Percentiles rank a stretch among this genome's conserved stretches.
Conservation (phyloP, 2,888 invertebrate species). For the Campaea margaritaria region DNA sequence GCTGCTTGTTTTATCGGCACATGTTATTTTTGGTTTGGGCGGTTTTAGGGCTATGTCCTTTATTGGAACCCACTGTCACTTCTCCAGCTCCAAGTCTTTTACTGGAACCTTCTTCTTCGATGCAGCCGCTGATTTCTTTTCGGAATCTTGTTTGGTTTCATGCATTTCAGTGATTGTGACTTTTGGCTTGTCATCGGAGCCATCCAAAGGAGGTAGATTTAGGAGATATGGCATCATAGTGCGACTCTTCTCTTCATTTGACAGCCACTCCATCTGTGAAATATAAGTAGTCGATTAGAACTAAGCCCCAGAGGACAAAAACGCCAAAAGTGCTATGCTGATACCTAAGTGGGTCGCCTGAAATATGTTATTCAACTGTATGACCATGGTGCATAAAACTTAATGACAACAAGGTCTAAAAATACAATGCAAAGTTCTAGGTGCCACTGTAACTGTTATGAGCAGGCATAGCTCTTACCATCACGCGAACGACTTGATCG, state of each 20-base stretch:
- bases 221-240: constrained; percentile 81
- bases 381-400: too few species aligned
- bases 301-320: not conserved
- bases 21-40: constrained; percentile 45
- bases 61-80: constrained; percentile 64
- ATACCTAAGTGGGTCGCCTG: not conserved
- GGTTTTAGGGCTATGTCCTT: constrained; percentile 42
- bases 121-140: constrained; percentile 38
- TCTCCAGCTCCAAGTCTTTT: constrained; percentile 63
- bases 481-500: too few species aligned
- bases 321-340: not conserved
- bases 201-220: constrained; percentile 70
- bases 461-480: too few species aligned
- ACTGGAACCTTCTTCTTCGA: constrained; percentile 49
- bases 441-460: too few species aligned
- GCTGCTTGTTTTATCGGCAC: constrained; percentile 46
- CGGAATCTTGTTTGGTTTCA: constrained; percentile 37
- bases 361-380: too few species aligned
- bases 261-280: constrained; percentile 80
- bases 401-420: too few species aligned
- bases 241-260: constrained; percentile 74
- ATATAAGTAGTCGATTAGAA: not conserved
- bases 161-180: constrained; percentile 46
- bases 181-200: constrained; percentile 36
- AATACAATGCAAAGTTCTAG: too few species aligned